Evolutionary conservation across 2,888 invertebrate genomes (phyloP).

Genomic region (Idaea aversata): DNA sequence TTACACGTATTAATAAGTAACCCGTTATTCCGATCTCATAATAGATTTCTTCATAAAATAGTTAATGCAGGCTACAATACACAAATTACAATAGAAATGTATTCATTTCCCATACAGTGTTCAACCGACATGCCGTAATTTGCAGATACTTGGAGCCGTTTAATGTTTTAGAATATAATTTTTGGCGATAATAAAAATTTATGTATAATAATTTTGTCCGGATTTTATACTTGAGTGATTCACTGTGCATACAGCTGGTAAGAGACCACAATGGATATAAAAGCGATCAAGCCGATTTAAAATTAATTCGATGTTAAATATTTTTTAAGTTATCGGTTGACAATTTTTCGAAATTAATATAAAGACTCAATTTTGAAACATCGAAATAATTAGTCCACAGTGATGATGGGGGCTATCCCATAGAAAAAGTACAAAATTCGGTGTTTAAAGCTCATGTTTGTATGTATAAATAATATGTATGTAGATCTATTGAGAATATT

Average conservation of each 20-base stretch:
- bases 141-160: conserved; percentile 77
- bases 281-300: conserved; percentile 57
- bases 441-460: conserved; percentile 75
- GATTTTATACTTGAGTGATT: conserved; percentile 73
- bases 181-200: conserved; percentile 53
- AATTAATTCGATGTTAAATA: conserved; percentile 46
- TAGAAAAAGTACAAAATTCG: conserved; percentile 79
- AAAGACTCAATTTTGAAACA: conserved; percentile 76
- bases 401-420: conserved; percentile 72
- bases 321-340: conserved; percentile 73
- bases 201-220: conserved; percentile 54
- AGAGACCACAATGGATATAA: conserved; percentile 77
- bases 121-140: conserved; percentile 76
- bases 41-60: conserved; percentile 73
- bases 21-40: conserved; percentile 76
- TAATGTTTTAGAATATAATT: conserved; percentile 61
- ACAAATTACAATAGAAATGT: conserved; percentile 78
- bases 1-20: conserved; percentile 75
- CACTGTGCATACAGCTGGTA: conserved; percentile 65
- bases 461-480: conserved; percentile 63
- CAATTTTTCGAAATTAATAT: conserved; percentile 75
- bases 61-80: conserved; percentile 74
- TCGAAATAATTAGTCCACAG: conserved; percentile 79
- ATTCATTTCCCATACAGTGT: conserved; percentile 75
- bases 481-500: conserved; percentile 67